Evolutionary conservation across 2,888 invertebrate species (phyloP), one percentile per base, ranked within the genome.

Genomic region (Arrhopalites spinosus): DNA sequence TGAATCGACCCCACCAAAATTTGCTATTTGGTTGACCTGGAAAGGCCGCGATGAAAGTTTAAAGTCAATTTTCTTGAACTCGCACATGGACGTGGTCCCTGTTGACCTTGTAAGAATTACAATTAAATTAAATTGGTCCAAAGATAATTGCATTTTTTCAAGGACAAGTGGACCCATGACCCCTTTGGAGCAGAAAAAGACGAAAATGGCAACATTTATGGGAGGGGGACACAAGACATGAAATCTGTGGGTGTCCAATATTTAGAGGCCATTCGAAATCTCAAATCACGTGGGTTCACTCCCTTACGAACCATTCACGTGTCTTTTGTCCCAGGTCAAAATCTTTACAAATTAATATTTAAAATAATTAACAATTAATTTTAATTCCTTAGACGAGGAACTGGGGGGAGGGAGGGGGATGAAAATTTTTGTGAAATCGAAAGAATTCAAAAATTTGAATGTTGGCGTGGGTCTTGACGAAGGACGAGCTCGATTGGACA

Each of bases 11-110:
- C 88, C 90, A 8, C 87, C 87, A 43, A 93, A 93, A 85, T 95
- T 95, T 5, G 90, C 96, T 72, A 90, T 94, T 0, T 87, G 96
- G 30, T 87, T 98, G 85, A 93, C 94, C 84, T 94, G 95, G 93
- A 83, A 84, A 45, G 98, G 98, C 47, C 88, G 87, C 0, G 88
- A 93, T 47, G 91, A 92, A 0, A 84, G 87, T 0, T 86, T 92
- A 74, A 90, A 92, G 5, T 86, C 93, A 0, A 88, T 98, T 77
- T 85, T 98, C 80, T 88, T 98, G 27, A 97, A 96, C 85, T 96
- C 96, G 5, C 98, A 98, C 84, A 97, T 95, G 90, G 98, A 98
- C 85, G 98, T 98, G 1, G 98, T 98, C 0, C 97, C 98, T 7
- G 97, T 96, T 0, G 96, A 92, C 85, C 90, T 91, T 80, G 95